phyloP scores from a whole-genome alignment of 1,140 invertebrate species.

The Heliothis virescens region DNA sequence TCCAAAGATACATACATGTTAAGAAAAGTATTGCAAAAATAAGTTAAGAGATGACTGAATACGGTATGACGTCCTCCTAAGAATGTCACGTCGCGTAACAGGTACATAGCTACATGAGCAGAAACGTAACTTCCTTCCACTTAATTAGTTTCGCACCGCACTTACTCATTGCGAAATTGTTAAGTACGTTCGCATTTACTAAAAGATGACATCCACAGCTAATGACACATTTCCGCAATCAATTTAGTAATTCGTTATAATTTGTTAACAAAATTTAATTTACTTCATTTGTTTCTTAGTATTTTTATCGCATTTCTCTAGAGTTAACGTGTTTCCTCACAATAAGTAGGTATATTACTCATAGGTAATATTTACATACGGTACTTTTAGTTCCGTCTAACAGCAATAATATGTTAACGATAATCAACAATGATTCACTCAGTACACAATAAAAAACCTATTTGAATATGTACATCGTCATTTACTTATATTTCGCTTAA shows the following conservation, averaged over 20 bases:
- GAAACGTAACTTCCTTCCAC: slow-evolving; percentile 22
- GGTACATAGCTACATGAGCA: background rate
- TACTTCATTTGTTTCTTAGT: background rate
- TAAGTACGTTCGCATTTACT: slow-evolving; percentile 6
- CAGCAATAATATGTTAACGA: slow-evolving; percentile 1
- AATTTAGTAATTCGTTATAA: slow-evolving; percentile 14
- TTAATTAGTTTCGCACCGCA: slow-evolving; percentile 16
- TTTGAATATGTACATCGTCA: background rate
- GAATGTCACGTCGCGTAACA: slow-evolving; percentile 7
- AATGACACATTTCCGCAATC: slow-evolving; percentile 18
- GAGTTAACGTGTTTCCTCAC: background rate
- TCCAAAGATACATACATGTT: no score
- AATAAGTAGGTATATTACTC: slow-evolving; percentile 6
- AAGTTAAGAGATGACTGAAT: background rate
- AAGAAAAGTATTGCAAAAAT: no score
- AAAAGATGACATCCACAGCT: slow-evolving; percentile 25
- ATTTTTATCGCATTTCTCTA: background rate
- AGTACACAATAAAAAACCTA: background rate
- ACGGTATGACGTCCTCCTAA: background rate
- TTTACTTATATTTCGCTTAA: slow-evolving; percentile 1
- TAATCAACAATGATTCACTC: slow-evolving; percentile 19
- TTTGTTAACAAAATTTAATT: slow-evolving; percentile 8
- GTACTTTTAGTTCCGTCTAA: slow-evolving; percentile 12
- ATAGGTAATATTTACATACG: background rate
- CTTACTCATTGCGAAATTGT: slow-evolving; percentile 29